Evolutionary conservation across 30 jellyfish, hydroid and myxozoan genomes (phyloP).

Genomic region (Nemopilema nomurai): DNA sequence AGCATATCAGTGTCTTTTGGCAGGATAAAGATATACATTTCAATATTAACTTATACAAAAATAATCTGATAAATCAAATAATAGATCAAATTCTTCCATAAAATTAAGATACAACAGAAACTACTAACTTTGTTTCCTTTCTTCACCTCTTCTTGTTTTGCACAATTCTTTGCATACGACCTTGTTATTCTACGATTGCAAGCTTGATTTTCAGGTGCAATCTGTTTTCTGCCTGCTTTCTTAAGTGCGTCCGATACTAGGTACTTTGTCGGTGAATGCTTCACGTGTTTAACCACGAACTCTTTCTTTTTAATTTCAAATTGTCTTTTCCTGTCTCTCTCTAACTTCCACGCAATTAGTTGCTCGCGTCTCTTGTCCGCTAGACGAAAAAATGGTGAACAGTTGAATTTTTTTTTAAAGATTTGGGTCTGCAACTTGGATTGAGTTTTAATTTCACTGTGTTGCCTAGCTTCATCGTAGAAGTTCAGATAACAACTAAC

Average conservation of each 20-base stretch:
- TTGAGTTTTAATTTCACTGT: too few species aligned
- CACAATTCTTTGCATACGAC: constrained; percentile 22
- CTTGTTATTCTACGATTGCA: background rate
- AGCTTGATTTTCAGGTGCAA: background rate
- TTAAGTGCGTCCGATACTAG: background rate
- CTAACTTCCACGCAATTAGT: constrained; percentile 29
- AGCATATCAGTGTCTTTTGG: too few species aligned
- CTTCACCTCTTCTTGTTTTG: background rate
- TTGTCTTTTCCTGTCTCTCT: constrained; percentile 22
- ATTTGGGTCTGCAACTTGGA: too few species aligned
- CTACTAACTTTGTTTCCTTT: background rate
- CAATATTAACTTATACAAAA: too few species aligned
- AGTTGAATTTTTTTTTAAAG: too few species aligned
- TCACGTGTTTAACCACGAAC: constrained; percentile 57
- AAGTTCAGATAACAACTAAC: too few species aligned
- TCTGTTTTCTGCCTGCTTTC: background rate
- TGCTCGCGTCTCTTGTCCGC: constrained; percentile 27
- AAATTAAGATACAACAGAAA: background rate
- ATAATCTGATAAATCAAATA: too few species aligned
- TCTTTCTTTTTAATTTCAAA: constrained; percentile 4
- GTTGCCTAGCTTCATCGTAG: too few species aligned
- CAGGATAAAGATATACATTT: too few species aligned
- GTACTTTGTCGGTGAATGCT: constrained; percentile 40
- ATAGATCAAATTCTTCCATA: background rate
- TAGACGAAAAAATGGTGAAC: too few species aligned